These are phyloP conservation scores for Eolophus roseicapilla DNA, from an alignment of 2,113 vertebrate genomes.

Conservation along the genomic window DNA sequence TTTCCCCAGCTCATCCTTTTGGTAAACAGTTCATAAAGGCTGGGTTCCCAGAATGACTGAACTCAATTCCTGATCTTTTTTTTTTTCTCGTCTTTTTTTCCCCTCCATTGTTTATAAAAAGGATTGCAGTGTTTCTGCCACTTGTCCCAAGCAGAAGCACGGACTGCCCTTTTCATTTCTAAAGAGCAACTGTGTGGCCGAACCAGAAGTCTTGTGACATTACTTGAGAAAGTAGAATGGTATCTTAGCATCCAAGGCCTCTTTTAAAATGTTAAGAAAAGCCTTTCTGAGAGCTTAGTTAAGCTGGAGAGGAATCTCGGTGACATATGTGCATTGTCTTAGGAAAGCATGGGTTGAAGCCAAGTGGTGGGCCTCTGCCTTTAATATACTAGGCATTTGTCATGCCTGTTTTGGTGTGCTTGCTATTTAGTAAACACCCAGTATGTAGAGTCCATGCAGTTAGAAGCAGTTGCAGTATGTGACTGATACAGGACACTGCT, in stretches of 20 bases:
- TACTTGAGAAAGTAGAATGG: slow-evolving; percentile 87
- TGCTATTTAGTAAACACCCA: slow-evolving; percentile 13
- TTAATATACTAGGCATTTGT: slow-evolving; percentile 21
- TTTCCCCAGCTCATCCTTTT: slow-evolving; percentile 86
- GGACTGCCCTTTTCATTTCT: slow-evolving; percentile 82
- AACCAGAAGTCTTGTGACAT: slow-evolving; percentile 92
- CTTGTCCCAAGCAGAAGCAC: slow-evolving; percentile 78
- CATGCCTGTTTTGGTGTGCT: slow-evolving; percentile 33
- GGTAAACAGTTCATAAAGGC: slow-evolving; percentile 86
- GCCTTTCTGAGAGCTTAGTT: slow-evolving; percentile 70
- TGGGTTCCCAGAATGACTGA: slow-evolving; percentile 86
- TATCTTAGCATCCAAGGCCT: slow-evolving; percentile 81
- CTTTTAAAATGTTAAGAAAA: slow-evolving; percentile 74
- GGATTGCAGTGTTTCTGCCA: slow-evolving; percentile 55
- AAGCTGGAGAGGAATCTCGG: slow-evolving; percentile 71
- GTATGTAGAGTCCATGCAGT: neutral
- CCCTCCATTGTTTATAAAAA: slow-evolving; percentile 15
- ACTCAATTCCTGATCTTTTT: slow-evolving; percentile 74
- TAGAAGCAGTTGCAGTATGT: neutral
- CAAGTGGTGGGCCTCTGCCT: slow-evolving; percentile 36
- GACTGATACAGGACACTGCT: neutral
- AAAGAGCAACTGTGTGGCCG: slow-evolving; percentile 81
- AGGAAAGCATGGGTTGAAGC: slow-evolving; percentile 33
- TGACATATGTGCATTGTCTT: slow-evolving; percentile 74
- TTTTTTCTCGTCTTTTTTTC: neutral